Evolutionary conservation across 2,797 vertebrate species (phyloP), one percentile per base, ranked within the genome.

Genomic region (Rhyacichthys aspro): DNA sequence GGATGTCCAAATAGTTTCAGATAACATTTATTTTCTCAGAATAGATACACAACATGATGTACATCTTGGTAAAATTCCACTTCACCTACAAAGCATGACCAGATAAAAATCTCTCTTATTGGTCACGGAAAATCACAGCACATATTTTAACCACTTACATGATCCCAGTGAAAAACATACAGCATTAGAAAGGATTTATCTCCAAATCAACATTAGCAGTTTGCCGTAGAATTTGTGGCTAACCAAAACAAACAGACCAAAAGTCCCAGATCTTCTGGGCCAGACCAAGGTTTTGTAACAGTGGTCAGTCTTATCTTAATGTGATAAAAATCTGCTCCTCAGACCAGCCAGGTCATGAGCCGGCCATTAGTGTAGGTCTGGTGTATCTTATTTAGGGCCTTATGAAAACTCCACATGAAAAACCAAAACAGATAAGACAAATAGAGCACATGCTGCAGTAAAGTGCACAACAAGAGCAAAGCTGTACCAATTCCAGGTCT

Each of bases 21-120:
- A 82, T 63, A 76, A 86, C 72, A 89, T 91, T 91, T 92, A 92
- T 93, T 92, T 89, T 44, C 55, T 81, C 68, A 74, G 71, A 71
- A 86, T 78, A 87, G 73, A 89, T 82, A 84, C 77, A 89, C 52
- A 78, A 85, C 76, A 71, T 73, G 63, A 69, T 72, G 66, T 74
- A 83, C 70, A 67, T 63, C 75, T 72, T 67, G 83, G 54, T 46
- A 72, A 63, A 74, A 69, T 75, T 66, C 11, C 23, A 28, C 3
- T 4, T 67, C 55, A 78, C 63, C 70, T 63, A 80, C 59, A 85
- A 56, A 67, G 69, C 59, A 65, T 52, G n/a, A 47, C 45, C 54
- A 37, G 41, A 72, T 72, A 28, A 60, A 47, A 70, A 59, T 50
- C 33, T 23, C 11, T 60, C 43, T 48, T 23, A 42, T 39, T 45